These are phyloP conservation scores for Pangasius krempfi DNA, from an alignment of 2,797 vertebrate species.

Conservation along the genomic window DNA sequence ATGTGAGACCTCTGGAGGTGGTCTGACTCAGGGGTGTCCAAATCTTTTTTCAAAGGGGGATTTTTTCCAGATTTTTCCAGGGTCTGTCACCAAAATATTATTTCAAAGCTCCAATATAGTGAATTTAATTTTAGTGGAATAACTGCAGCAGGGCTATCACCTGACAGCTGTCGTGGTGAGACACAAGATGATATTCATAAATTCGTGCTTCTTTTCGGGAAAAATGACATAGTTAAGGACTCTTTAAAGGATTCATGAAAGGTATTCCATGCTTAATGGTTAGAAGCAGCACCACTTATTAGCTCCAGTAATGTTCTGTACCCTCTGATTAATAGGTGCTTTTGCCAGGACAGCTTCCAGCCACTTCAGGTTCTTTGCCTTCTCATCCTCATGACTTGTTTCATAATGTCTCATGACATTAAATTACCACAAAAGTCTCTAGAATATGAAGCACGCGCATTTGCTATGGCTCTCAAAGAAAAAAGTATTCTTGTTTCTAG, in stretches of 20 bases:
- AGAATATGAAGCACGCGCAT: not conserved
- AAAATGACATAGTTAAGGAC: not conserved
- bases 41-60: not conserved
- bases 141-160: not conserved
- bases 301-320: not conserved
- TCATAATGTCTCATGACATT: not conserved
- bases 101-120: not conserved
- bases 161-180: not conserved
- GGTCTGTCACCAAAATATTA: not conserved
- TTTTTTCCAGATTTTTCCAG: not conserved
- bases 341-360: not conserved
- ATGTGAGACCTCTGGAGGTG: not conserved
- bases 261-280: not conserved
- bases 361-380: not conserved
- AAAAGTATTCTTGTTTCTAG: not conserved
- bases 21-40: not conserved
- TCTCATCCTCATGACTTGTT: not conserved
- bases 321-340: not conserved
- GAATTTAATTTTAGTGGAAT: not conserved
- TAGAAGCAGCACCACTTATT: not conserved
- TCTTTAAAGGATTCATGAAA: not conserved
- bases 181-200: not conserved
- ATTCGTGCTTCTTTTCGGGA: not conserved
- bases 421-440: not conserved
- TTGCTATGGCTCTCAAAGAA: not conserved